Conservation (phyloP, 1,140 invertebrate species). For the Halictus rubicundus region DNA sequence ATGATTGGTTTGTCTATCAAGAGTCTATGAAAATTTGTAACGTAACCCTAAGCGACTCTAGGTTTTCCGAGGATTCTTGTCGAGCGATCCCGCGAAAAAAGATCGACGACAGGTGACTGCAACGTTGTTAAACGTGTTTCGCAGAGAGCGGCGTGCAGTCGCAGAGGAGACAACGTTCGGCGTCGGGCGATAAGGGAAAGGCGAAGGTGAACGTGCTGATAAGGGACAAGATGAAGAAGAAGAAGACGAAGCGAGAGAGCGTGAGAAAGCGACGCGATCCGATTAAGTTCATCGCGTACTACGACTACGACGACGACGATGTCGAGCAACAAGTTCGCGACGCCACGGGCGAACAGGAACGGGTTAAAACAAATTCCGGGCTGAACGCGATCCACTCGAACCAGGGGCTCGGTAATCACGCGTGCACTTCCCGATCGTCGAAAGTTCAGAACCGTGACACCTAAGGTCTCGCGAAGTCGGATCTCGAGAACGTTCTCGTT, state of each 20-base stretch:
- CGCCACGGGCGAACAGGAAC: constrained; percentile 8
- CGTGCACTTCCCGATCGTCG: constrained; percentile 5
- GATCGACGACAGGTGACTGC: no score
- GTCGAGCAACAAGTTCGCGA: constrained; percentile 19
- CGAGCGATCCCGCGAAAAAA: no score
- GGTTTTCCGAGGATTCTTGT: no score
- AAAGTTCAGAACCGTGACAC: neutral
- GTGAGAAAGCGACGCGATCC: constrained; percentile 34
- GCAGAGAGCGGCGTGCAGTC: neutral
- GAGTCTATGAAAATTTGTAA: no score
- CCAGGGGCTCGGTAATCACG: constrained; percentile 19
- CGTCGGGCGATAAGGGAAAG: neutral
- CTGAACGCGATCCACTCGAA: constrained; percentile 4
- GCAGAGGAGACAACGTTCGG: neutral
- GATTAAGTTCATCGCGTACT: constrained; percentile 61
- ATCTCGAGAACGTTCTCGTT: constrained; percentile 2
- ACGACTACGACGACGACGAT: constrained; percentile 66
- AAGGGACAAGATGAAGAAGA: constrained; percentile 45
- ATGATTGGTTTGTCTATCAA: no score
- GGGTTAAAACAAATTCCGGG: constrained; percentile 6
- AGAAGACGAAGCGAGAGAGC: neutral
- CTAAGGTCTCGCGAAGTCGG: neutral
- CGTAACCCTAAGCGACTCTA: no score
- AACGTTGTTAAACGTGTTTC: no score
- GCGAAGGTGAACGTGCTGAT: constrained; percentile 59